phyloP scores from a whole-genome alignment of 2,113 vertebrate species.

The Shinisaurus crocodilurus region DNA sequence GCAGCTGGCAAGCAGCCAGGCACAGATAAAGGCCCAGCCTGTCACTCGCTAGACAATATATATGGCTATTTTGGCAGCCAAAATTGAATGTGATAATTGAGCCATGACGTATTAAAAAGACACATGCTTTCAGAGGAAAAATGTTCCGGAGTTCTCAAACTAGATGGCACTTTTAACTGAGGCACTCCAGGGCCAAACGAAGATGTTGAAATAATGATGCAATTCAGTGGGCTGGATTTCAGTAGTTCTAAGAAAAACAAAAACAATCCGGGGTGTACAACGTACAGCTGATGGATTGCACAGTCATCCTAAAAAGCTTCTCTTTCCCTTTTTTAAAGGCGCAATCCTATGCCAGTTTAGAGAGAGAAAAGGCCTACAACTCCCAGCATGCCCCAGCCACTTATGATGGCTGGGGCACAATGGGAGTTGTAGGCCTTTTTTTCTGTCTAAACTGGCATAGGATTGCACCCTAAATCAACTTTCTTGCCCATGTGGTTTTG shows the following conservation, averaged over 20 bases:
- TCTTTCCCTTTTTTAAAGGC: too few relatives aligned
- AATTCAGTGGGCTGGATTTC: not conserved
- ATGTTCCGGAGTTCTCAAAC: conserved; percentile 54
- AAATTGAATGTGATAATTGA: conserved; percentile 73
- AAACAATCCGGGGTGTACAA: not conserved
- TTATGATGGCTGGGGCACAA: too few relatives aligned
- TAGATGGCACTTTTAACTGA: conserved; percentile 39
- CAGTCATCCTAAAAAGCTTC: not conserved
- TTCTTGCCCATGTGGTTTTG: not conserved
- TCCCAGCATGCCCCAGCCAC: too few relatives aligned
- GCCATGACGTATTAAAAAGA: conserved; percentile 73
- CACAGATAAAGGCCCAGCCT: conserved; percentile 70
- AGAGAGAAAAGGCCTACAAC: too few relatives aligned
- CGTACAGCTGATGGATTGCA: too few relatives aligned
- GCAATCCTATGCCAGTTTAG: too few relatives aligned
- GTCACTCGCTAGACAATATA: conserved; percentile 75
- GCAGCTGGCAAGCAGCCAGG: conserved; percentile 75
- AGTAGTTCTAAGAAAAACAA: not conserved
- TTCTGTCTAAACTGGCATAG: too few relatives aligned
- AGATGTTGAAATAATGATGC: conserved; percentile 42
- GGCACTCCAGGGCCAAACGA: not conserved
- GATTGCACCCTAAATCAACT: not conserved
- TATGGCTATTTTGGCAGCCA: conserved; percentile 74
- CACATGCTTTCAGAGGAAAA: conserved; percentile 61
- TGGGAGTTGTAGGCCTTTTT: too few relatives aligned